Percentiles rank a stretch among this genome's conserved stretches.
Evolutionary conservation across 2,797 vertebrate genomes (phyloP).

Genomic region (Heliangelus exortis): DNA sequence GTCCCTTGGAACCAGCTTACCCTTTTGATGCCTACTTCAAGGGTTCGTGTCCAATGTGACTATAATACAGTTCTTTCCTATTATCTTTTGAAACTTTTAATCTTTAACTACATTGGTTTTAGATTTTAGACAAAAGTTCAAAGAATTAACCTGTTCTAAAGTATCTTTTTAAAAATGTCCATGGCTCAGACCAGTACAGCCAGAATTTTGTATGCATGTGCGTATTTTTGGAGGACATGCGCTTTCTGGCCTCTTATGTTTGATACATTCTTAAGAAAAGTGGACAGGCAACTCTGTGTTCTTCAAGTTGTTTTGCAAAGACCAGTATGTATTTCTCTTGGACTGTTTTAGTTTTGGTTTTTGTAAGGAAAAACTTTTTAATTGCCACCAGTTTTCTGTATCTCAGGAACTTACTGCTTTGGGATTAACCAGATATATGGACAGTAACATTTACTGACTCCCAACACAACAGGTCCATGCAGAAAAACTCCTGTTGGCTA

Average conservation of each 20-base stretch:
- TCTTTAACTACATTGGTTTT: neutral
- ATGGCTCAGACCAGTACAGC: neutral
- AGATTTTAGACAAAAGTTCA: neutral
- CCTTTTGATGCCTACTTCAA: neutral
- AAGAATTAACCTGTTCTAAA: neutral
- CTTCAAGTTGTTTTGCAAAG: conserved; percentile 16
- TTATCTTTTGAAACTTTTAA: neutral
- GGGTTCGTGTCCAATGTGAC: conserved; percentile 2
- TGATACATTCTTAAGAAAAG: neutral
- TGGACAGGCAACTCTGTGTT: neutral
- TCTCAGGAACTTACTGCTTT: conserved; percentile 25
- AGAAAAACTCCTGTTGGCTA: neutral
- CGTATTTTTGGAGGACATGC: neutral
- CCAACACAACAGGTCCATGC: neutral
- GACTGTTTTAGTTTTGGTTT: neutral
- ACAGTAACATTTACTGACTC: neutral
- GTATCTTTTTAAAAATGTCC: neutral
- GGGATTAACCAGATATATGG: neutral
- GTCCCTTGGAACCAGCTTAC: conserved; percentile 57
- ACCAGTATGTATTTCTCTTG: neutral
- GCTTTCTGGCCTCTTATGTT: neutral
- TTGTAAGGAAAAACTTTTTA: neutral
- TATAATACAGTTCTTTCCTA: neutral
- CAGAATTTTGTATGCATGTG: neutral
- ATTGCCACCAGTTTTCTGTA: neutral